Evolutionary conservation across 1,140 invertebrate species (phyloP).

Genomic region (Panulirus ornatus): DNA sequence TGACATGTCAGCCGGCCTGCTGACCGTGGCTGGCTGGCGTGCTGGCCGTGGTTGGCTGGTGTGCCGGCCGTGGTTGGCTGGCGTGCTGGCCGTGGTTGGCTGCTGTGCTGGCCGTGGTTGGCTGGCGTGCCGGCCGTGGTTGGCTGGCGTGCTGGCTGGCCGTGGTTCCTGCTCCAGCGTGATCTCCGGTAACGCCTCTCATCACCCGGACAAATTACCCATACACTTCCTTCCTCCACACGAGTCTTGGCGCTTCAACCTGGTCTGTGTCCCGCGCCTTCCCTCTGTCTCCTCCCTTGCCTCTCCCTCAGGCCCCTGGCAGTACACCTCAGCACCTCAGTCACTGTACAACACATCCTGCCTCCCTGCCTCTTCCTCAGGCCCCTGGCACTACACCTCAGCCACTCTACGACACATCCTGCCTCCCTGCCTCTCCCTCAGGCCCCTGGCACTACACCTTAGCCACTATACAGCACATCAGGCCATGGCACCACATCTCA

Average conservation of each 20-base stretch:
- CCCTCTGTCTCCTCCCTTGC: background rate
- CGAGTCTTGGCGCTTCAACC: too few species aligned
- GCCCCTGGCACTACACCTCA: background rate
- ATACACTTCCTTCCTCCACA: background rate
- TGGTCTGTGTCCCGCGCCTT: background rate
- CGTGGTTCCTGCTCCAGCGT: background rate
- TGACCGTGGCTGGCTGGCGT: too few species aligned
- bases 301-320: background rate
- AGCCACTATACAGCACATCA: background rate
- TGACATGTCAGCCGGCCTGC: too few species aligned
- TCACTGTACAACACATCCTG: background rate
- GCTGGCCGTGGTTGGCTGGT: too few species aligned
- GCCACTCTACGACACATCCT: background rate
- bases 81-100: too few species aligned
- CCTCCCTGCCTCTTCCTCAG: background rate
- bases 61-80: too few species aligned
- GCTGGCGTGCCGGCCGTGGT: too few species aligned
- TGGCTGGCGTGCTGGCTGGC: too few species aligned
- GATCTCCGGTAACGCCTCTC: background rate
- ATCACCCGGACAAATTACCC: background rate
- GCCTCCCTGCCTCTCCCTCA: background rate
- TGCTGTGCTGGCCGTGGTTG: too few species aligned
- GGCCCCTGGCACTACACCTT: background rate
- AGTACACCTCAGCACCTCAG: background rate
- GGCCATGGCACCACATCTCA: background rate